Percentiles rank a stretch among this genome's conserved stretches.
Evolutionary conservation across 2,888 invertebrate genomes (phyloP).

Genomic region (Chrysina gloriosa): DNA sequence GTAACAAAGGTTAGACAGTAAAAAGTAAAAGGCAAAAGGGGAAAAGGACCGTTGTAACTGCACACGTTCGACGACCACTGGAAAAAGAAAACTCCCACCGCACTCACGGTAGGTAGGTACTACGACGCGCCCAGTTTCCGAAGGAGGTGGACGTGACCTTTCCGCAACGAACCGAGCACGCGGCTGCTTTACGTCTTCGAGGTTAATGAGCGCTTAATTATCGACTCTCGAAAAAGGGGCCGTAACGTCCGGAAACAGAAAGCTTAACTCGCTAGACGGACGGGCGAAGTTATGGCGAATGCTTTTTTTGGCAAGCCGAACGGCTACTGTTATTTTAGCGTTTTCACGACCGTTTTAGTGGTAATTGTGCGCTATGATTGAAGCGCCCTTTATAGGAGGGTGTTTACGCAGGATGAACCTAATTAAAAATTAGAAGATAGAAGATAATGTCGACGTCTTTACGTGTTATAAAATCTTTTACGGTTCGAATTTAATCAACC

Average conservation of each 20-base stretch:
- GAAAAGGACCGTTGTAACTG: conserved; percentile 3
- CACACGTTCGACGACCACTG: conserved; percentile 11
- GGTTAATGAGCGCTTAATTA: conserved; percentile 17
- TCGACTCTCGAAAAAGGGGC: conserved; percentile 1
- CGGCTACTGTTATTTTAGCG: neutral
- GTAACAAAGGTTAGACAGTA: conserved; percentile 9
- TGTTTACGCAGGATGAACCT: no score
- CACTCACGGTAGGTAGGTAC: no score
- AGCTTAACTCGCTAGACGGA: neutral
- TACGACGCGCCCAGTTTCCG: no score
- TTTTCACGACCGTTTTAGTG: neutral
- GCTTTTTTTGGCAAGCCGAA: neutral
- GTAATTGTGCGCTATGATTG: no score
- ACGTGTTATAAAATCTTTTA: no score
- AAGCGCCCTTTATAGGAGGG: no score
- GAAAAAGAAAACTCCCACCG: neutral
- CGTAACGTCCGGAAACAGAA: neutral
- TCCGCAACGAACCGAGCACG: neutral
- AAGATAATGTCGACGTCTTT: no score
- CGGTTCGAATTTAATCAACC: no score
- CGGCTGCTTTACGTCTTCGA: conserved; percentile 1
- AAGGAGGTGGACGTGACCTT: neutral
- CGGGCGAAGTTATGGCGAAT: neutral
- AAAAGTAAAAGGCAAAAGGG: conserved; percentile 7
- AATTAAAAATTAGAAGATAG: no score